Conservation (phyloP, 2,797 vertebrate species). For the Limosa lapponica region DNA sequence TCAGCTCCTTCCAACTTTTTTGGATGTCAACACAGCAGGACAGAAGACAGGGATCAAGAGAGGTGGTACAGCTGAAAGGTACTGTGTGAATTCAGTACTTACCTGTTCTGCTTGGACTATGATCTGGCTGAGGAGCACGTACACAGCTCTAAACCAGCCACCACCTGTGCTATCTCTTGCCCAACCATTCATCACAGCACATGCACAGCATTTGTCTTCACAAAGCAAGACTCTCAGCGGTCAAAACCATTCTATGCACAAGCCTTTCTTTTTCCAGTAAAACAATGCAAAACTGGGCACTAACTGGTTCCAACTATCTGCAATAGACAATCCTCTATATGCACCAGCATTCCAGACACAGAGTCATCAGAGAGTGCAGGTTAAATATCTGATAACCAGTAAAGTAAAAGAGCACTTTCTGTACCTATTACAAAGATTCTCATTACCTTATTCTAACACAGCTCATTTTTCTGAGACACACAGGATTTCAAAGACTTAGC, state of each 20-base stretch:
- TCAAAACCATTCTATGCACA: not conserved
- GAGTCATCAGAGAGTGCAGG: not conserved
- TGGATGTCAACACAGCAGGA: not conserved
- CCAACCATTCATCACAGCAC: not conserved
- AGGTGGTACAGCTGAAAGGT: not conserved
- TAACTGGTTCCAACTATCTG: not conserved
- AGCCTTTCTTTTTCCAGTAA: not conserved
- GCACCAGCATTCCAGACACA: not conserved
- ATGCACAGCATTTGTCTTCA: not conserved
- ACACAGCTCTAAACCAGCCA: not conserved
- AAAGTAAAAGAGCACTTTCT: not conserved
- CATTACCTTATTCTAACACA: not conserved
- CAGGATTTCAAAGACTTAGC: not conserved
- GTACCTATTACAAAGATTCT: not conserved
- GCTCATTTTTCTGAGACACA: not conserved
- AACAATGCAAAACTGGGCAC: not conserved
- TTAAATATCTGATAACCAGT: not conserved
- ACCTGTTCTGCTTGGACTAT: not conserved
- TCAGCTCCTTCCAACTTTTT: not conserved
- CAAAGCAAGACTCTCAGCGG: not conserved
- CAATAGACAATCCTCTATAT: not conserved
- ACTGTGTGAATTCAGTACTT: not conserved
- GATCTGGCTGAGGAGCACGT: accelerated
- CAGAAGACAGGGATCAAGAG: not conserved
- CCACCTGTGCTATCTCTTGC: not conserved